A percentile compares a stretch with the other conserved stretches of the same genome.
phyloP scores from a whole-genome alignment of 2,113 vertebrate species.

The Merops nubicus region DNA sequence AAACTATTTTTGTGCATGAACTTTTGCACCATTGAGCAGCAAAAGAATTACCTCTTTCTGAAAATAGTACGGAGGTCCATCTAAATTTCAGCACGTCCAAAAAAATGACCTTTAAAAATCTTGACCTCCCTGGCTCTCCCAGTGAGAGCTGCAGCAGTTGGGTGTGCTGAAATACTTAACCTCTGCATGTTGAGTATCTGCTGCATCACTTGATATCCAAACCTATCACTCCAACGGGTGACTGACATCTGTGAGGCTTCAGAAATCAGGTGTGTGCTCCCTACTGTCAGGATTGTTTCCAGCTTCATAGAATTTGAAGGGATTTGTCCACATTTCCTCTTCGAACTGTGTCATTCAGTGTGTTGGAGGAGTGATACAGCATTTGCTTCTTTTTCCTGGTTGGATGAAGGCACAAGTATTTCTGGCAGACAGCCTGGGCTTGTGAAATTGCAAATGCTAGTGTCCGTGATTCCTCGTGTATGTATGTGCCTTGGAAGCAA shows the following conservation, averaged over 20 bases:
- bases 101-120: not conserved
- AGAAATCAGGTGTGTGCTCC: not conserved
- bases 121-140: not conserved
- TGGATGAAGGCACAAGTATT: constrained; percentile 32
- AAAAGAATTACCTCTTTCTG: not conserved
- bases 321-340: not conserved
- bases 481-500: constrained; percentile 1
- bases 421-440: constrained; percentile 20
- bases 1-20: not conserved
- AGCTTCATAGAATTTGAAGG: not conserved
- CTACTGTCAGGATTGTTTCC: not conserved
- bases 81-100: not conserved
- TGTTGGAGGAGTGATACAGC: not conserved
- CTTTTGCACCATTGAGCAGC: not conserved
- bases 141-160: not conserved
- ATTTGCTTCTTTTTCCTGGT: constrained; percentile 28
- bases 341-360: not conserved
- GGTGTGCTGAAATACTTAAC: not conserved
- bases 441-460: not conserved
- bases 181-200: not conserved
- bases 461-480: not conserved
- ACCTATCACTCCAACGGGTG: not conserved
- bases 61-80: not conserved
- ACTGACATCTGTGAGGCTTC: not conserved
- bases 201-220: not conserved